Percentiles rank a stretch among this genome's conserved stretches.
These are phyloP conservation scores for Novumbra hubbsi DNA, from an alignment of 2,797 vertebrate genomes.

Conservation along the genomic window DNA sequence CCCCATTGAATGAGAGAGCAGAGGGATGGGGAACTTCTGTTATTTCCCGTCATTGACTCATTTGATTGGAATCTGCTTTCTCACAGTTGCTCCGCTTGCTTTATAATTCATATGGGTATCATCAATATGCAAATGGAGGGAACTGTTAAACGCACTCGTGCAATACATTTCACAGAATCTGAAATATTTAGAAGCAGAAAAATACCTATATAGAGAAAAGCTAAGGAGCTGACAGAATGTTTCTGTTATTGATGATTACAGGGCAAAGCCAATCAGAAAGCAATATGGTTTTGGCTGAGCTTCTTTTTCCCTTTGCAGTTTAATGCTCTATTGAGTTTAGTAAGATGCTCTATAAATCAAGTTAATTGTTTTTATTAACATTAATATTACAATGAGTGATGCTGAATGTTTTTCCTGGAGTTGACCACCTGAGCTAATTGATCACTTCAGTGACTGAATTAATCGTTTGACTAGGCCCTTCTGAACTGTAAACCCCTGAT, in stretches of 20 bases:
- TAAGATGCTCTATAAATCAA: no score
- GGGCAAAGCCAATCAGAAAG: background rate
- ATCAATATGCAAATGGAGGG: conserved; percentile 48
- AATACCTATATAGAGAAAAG: conserved; percentile 10
- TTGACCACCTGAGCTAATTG: no score
- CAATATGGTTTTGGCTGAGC: no score
- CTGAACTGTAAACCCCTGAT: no score
- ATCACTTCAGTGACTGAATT: no score
- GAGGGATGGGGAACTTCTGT: background rate
- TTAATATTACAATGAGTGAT: no score
- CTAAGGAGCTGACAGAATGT: conserved; percentile 5
- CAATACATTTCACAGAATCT: conserved; percentile 28
- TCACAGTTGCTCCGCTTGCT: conserved; percentile 7
- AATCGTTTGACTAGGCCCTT: no score
- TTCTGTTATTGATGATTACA: background rate
- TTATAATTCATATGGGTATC: conserved; percentile 22
- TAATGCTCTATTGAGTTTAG: no score
- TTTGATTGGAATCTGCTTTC: conserved; percentile 5
- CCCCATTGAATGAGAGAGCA: conserved; percentile 4
- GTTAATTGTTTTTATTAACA: no score
- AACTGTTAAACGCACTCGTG: conserved; percentile 29
- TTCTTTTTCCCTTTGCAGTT: no score
- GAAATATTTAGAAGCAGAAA: conserved; percentile 41
- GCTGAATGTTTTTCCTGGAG: no score
- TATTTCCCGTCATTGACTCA: conserved; percentile 6